These are phyloP conservation scores for Rhombomys opimus DNA, from an alignment of 2,113 vertebrate genomes.

Conservation along the genomic window DNA sequence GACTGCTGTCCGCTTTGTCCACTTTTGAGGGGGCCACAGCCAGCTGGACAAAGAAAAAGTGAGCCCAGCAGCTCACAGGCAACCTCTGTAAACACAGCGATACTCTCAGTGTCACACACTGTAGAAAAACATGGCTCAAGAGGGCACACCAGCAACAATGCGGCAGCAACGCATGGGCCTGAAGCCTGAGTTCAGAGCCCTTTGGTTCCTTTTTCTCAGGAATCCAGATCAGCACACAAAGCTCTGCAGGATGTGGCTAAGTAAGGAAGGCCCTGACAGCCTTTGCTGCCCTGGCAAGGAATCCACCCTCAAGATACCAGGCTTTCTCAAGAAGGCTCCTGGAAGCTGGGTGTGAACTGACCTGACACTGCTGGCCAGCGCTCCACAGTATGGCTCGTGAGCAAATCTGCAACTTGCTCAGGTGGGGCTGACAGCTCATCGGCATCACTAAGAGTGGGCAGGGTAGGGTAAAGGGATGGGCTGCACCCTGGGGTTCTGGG, in stretches of 20 bases:
- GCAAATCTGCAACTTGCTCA: neutral
- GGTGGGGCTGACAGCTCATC: neutral
- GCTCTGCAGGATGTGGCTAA: neutral
- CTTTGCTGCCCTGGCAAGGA: accelerated
- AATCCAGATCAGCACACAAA: neutral
- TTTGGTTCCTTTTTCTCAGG: neutral
- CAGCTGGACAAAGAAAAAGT: neutral
- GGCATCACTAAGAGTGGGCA: neutral
- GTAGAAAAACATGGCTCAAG: neutral
- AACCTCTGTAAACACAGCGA: neutral
- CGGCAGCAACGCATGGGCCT: neutral
- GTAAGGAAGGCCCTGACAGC: neutral
- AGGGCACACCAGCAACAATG: neutral
- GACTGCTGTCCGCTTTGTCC: neutral
- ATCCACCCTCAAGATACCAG: neutral
- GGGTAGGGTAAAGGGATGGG: neutral
- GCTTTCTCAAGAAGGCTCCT: neutral
- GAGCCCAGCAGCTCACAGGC: neutral
- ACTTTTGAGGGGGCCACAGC: neutral
- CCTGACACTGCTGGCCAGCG: neutral
- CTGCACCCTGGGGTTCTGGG: accelerated
- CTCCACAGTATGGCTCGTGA: neutral
- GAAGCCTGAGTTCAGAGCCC: neutral
- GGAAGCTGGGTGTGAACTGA: accelerated
- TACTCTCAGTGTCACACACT: neutral